These are phyloP conservation scores for Hiodon tergisus DNA, from an alignment of 2,113 vertebrate genomes.

Conservation along the genomic window DNA sequence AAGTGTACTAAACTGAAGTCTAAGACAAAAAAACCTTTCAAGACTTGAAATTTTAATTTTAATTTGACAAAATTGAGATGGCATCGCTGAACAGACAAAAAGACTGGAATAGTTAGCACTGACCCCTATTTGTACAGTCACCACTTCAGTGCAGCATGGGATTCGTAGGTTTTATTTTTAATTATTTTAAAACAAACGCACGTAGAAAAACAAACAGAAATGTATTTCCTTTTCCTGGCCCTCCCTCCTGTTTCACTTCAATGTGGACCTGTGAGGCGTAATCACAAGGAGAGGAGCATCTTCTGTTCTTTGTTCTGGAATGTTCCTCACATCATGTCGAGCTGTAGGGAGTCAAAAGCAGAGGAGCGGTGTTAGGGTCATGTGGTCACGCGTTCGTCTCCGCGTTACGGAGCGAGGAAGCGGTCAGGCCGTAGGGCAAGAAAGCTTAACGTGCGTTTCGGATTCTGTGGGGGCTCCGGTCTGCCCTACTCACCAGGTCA, in stretches of 20 bases:
- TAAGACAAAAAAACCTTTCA: neutral
- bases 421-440: neutral
- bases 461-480: neutral
- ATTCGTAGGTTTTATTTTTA: too few relatives aligned
- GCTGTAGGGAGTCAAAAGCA: constrained; percentile 60
- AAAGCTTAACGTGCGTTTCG: neutral
- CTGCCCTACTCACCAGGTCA: constrained; percentile 73
- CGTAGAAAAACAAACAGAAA: too few relatives aligned
- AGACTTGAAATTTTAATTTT: neutral
- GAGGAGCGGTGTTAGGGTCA: too few relatives aligned
- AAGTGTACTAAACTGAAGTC: neutral
- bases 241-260: neutral
- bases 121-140: too few relatives aligned
- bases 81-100: too few relatives aligned
- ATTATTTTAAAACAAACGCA: too few relatives aligned
- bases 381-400: constrained; percentile 10
- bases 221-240: too few relatives aligned
- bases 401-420: neutral
- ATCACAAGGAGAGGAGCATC: neutral
- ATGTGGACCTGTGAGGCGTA: neutral
- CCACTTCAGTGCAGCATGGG: too few relatives aligned
- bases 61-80: too few relatives aligned
- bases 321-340: constrained; percentile 82
- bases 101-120: too few relatives aligned
- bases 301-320: neutral